phyloP scores from a whole-genome alignment of 2,797 vertebrate species.

The Pseudomugil gertrudae region DNA sequence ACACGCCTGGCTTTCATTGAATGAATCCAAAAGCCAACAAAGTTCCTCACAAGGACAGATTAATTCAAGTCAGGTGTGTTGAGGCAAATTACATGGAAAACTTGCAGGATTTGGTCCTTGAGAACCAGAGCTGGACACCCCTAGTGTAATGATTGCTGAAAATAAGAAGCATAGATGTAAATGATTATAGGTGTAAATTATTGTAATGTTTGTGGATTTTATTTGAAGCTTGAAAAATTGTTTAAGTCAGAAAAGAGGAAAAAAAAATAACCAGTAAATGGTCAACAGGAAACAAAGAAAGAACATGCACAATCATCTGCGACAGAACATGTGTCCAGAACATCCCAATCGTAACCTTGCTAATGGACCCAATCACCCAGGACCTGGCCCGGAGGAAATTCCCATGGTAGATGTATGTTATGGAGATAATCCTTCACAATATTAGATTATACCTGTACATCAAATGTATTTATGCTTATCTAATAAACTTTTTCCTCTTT shows the following conservation, averaged over 20 bases:
- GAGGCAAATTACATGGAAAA: too few species aligned
- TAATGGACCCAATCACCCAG: constrained; percentile 95
- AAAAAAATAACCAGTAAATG: constrained; percentile 19
- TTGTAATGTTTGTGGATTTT: too few species aligned
- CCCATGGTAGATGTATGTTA: constrained; percentile 94
- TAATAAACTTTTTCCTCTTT: constrained; percentile 14
- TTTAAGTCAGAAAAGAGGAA: background rate
- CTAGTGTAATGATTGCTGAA: too few species aligned
- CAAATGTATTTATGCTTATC: constrained; percentile 27
- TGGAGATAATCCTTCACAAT: constrained; percentile 28
- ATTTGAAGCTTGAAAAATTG: background rate
- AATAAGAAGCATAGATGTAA: too few species aligned
- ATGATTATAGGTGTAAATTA: too few species aligned
- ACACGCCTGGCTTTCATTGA: too few species aligned
- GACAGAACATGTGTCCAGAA: constrained; percentile 96
- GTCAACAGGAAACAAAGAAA: constrained; percentile 92
- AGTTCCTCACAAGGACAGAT: too few species aligned
- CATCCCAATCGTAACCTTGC: constrained; percentile 93
- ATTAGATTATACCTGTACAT: constrained; percentile 8
- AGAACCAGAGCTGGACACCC: too few species aligned
- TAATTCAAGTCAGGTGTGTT: too few species aligned
- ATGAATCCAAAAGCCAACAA: too few species aligned
- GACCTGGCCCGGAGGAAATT: constrained; percentile 94
- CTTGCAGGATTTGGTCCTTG: too few species aligned
- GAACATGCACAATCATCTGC: constrained; percentile 96